phyloP scores from a whole-genome alignment of 2,888 invertebrate genomes.

The Pollenia amentaria region DNA sequence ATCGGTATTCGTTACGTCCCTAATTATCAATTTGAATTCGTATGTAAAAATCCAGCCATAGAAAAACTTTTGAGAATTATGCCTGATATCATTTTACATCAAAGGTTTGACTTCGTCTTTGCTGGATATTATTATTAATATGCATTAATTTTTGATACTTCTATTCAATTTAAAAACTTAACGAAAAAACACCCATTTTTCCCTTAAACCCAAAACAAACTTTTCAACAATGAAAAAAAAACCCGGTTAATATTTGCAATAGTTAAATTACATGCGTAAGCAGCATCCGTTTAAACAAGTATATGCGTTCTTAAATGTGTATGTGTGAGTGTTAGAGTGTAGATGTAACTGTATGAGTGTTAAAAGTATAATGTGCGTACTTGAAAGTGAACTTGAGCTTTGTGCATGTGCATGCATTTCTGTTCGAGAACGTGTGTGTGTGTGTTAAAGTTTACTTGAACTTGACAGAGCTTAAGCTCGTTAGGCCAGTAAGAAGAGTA shows the following conservation, averaged over 20 bases:
- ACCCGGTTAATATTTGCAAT: background rate
- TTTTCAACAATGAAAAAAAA: background rate
- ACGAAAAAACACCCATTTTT: too few species aligned
- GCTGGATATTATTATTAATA: too few species aligned
- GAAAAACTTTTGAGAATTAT: too few species aligned
- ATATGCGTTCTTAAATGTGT: slow-evolving; percentile 33
- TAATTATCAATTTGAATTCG: too few species aligned
- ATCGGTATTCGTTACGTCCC: too few species aligned
- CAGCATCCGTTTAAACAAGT: background rate
- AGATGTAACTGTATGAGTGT: slow-evolving; percentile 49
- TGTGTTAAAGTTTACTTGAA: slow-evolving; percentile 62
- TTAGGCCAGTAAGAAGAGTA: background rate
- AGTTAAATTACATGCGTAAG: slow-evolving; percentile 20
- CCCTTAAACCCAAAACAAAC: too few species aligned
- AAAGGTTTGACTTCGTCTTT: too few species aligned
- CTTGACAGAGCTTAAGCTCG: slow-evolving; percentile 59
- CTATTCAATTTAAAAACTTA: too few species aligned
- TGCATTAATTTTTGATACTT: too few species aligned
- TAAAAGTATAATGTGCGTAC: slow-evolving; percentile 69
- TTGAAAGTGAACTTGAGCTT: slow-evolving; percentile 66
- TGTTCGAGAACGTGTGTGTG: background rate
- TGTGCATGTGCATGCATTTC: slow-evolving; percentile 21
- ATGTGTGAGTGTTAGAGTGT: background rate
- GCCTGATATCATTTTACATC: too few species aligned
- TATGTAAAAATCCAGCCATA: too few species aligned